These are phyloP conservation scores for Oncorhynchus nerka DNA, from an alignment of 2,113 vertebrate species.

Conservation along the genomic window DNA sequence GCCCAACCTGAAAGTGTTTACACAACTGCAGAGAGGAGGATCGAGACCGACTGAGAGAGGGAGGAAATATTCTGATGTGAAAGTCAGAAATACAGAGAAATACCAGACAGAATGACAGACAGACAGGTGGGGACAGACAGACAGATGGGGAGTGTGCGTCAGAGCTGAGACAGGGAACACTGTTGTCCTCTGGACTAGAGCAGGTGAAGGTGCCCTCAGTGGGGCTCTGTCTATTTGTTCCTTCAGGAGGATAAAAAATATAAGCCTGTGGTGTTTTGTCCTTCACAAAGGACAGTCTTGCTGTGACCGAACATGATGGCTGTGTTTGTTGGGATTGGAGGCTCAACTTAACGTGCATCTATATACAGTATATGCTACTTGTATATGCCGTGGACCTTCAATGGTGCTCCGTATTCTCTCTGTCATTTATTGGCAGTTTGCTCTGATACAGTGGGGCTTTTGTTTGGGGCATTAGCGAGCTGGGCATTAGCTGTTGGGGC, in stretches of 20 bases:
- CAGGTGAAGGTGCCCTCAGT: slow-evolving; percentile 1
- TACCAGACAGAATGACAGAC: background rate
- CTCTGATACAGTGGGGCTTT: background rate
- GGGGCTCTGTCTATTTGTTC: background rate
- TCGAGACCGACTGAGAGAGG: background rate
- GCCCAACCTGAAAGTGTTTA: background rate
- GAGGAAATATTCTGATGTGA: background rate
- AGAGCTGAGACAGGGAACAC: background rate
- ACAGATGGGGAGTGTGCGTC: background rate
- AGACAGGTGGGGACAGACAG: background rate
- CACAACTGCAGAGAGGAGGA: background rate
- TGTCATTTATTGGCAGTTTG: background rate
- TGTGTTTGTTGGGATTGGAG: too few species aligned
- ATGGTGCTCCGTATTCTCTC: background rate
- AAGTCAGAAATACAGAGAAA: background rate
- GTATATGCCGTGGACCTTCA: background rate
- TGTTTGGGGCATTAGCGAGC: background rate
- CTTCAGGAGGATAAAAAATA: background rate
- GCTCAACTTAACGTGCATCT: too few species aligned
- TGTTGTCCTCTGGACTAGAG: background rate
- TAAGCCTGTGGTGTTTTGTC: background rate
- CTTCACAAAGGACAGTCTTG: too few species aligned
- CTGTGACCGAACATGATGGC: too few species aligned
- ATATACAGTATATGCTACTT: background rate
- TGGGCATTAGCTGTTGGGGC: background rate